Evolutionary conservation across 2,113 vertebrate genomes (phyloP).

Genomic region (Crotophaga sulcirostris): DNA sequence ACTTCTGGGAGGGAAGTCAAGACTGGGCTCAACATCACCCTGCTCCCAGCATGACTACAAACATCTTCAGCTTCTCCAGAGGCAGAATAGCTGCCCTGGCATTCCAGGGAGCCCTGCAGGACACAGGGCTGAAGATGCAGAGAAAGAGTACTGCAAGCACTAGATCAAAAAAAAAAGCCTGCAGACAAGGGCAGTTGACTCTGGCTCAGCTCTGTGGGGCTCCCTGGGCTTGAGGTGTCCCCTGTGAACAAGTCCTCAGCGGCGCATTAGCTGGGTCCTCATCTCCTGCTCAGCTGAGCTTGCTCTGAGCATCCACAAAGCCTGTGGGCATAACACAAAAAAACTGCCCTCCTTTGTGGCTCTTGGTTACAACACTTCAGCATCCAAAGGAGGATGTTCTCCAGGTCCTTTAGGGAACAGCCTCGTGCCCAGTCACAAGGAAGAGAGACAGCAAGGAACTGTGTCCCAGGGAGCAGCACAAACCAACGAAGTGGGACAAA

Average conservation of each 20-base stretch:
- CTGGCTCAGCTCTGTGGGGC: not conserved
- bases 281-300: not conserved
- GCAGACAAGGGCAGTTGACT: rapidly evolving
- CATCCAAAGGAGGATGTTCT: not conserved
- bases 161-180: not conserved
- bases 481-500: not conserved
- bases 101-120: not conserved
- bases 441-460: not conserved
- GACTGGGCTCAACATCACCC: not conserved
- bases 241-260: rapidly evolving
- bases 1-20: not conserved
- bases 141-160: not conserved
- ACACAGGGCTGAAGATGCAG: not conserved
- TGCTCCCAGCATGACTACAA: rapidly evolving
- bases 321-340: not conserved
- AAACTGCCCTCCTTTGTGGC: not conserved
- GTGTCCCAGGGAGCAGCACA: not conserved
- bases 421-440: not conserved
- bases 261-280: not conserved
- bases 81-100: rapidly evolving
- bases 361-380: not conserved
- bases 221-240: not conserved
- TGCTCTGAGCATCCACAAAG: not conserved
- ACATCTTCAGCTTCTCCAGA: not conserved
- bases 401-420: not conserved